A percentile compares a stretch with the other conserved stretches of the same genome.
Conservation (phyloP, 2,113 vertebrate genomes). For the Cromileptes altivelis region DNA sequence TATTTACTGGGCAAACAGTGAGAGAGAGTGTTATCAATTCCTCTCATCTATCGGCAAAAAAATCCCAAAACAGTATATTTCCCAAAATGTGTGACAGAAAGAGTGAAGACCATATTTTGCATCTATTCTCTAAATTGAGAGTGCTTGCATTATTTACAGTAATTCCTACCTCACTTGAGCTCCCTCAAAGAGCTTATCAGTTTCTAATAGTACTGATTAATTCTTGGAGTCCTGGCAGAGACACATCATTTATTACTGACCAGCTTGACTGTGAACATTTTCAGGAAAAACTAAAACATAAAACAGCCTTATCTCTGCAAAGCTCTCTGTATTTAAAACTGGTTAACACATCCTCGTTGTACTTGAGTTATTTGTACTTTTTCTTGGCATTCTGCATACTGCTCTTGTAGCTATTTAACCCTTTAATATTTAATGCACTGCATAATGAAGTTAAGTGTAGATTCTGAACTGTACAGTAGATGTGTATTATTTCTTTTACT, state of each 20-base stretch:
- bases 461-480: neutral
- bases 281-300: constrained; percentile 7
- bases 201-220: neutral
- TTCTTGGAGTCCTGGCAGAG: neutral
- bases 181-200: too few species aligned
- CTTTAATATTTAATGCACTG: neutral
- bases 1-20: neutral
- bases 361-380: neutral
- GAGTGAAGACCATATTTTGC: neutral
- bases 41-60: neutral
- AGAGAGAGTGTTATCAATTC: neutral
- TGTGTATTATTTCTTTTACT: neutral
- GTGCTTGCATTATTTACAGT: too few species aligned
- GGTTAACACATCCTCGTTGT: neutral
- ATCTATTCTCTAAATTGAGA: neutral
- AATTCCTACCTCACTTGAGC: too few species aligned
- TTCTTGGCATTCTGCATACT: neutral
- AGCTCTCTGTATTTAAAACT: neutral
- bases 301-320: neutral
- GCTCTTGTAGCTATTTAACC: neutral
- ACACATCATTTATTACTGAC: neutral
- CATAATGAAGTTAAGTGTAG: neutral
- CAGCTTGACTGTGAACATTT: constrained; percentile 8
- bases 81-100: too few species aligned
- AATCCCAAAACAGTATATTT: neutral